These are phyloP conservation scores for Thaleichthys pacificus DNA, from an alignment of 2,797 vertebrate species.

Conservation along the genomic window DNA sequence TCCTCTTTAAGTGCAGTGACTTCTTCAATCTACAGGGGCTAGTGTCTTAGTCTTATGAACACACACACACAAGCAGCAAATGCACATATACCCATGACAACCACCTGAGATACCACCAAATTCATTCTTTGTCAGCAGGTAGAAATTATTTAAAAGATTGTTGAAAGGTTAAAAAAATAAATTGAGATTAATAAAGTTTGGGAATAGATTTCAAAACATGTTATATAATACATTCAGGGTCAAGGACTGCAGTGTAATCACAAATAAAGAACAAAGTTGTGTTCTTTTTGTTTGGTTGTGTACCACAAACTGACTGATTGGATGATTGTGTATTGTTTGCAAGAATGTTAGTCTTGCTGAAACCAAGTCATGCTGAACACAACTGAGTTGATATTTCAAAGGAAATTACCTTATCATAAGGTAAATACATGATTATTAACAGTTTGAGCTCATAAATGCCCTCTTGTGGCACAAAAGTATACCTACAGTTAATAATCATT, in stretches of 20 bases:
- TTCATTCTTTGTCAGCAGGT: background rate
- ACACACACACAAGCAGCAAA: background rate
- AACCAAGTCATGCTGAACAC: constrained; percentile 27
- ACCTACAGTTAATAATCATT: background rate
- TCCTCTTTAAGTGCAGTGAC: constrained; percentile 27
- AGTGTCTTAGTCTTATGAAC: background rate
- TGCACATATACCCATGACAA: background rate
- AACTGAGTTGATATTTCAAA: constrained; percentile 15
- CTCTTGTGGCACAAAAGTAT: constrained; percentile 52
- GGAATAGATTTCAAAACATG: background rate
- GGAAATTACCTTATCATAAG: constrained; percentile 14
- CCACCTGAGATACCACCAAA: background rate
- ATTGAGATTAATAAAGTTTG: background rate
- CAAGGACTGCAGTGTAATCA: background rate
- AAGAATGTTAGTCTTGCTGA: background rate
- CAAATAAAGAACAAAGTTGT: constrained; percentile 17
- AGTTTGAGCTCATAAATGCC: constrained; percentile 40
- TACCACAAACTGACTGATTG: constrained; percentile 3
- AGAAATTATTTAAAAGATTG: background rate
- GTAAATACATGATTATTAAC: constrained; percentile 11
- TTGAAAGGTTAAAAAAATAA: background rate
- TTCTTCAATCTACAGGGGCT: constrained; percentile 5
- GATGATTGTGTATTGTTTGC: background rate
- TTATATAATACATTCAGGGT: constrained; percentile 41
- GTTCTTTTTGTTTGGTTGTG: too few relatives aligned